Evolutionary conservation across 2,888 invertebrate genomes (phyloP).

Genomic region (Blomia tropicalis): DNA sequence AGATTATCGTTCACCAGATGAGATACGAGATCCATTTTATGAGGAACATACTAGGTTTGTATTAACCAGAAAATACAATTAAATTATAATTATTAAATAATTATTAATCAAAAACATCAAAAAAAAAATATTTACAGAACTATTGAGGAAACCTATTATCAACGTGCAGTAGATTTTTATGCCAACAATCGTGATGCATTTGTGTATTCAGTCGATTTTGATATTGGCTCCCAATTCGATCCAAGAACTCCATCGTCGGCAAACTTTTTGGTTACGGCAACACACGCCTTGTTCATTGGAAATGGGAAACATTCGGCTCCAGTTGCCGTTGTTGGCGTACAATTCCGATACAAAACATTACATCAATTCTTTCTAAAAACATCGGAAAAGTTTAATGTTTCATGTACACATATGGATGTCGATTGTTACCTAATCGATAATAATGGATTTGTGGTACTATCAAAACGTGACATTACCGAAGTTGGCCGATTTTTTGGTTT

Average conservation of each 20-base stretch:
- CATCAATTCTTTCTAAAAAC: slow-evolving; percentile 70
- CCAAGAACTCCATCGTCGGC: not conserved
- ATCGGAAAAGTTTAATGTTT: slow-evolving; percentile 39
- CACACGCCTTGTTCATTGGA: slow-evolving; percentile 47
- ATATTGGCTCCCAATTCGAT: slow-evolving; percentile 41
- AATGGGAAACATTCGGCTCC: slow-evolving; percentile 30
- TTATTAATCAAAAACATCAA: too few relatives aligned
- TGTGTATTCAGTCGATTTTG: slow-evolving; percentile 71
- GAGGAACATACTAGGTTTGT: slow-evolving; percentile 10
- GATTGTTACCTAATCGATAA: slow-evolving; percentile 87
- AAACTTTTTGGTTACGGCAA: slow-evolving; percentile 51
- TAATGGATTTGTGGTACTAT: slow-evolving; percentile 80
- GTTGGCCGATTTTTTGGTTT: slow-evolving; percentile 76
- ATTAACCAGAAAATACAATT: not conserved
- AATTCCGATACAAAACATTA: slow-evolving; percentile 65
- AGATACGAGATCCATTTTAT: slow-evolving; percentile 22
- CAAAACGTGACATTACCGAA: slow-evolving; percentile 58
- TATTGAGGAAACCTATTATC: slow-evolving; percentile 77
- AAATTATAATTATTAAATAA: not conserved
- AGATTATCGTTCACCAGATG: slow-evolving; percentile 40
- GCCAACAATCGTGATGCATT: slow-evolving; percentile 60
- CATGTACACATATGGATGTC: slow-evolving; percentile 48
- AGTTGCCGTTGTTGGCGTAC: slow-evolving; percentile 77
- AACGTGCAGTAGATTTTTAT: slow-evolving; percentile 75
- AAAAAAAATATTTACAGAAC: slow-evolving; percentile 39